Evolutionary conservation across 2,113 vertebrate species (phyloP).

Genomic region (Apodemus sylvaticus): DNA sequence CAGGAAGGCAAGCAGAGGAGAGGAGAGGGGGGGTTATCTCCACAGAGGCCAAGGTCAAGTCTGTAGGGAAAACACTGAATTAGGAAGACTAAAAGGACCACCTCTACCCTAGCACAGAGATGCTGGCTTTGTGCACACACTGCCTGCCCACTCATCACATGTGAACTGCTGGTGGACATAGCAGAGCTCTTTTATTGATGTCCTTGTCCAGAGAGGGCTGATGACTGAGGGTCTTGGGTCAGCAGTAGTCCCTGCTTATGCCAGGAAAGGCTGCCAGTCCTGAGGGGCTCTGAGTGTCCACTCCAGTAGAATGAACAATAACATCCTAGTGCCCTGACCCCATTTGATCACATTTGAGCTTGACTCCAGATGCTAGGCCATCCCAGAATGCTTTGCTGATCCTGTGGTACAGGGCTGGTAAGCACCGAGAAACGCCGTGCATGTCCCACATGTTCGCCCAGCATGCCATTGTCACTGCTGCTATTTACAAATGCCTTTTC

Average conservation of each 20-base stretch:
- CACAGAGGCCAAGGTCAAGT: neutral
- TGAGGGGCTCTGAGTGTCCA: neutral
- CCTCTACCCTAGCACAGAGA: rapidly evolving
- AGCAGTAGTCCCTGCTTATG: neutral
- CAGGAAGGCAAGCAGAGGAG: no score
- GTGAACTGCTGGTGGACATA: neutral
- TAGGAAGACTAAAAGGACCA: no score
- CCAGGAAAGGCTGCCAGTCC: neutral
- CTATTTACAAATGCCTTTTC: neutral
- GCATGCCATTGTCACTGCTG: neutral
- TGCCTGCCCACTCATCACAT: neutral
- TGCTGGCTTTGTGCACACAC: rapidly evolving
- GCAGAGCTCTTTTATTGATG: neutral
- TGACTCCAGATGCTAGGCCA: neutral
- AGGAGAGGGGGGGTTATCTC: neutral
- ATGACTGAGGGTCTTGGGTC: neutral
- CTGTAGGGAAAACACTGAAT: neutral
- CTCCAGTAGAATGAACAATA: neutral
- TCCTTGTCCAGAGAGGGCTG: neutral
- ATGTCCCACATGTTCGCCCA: neutral
- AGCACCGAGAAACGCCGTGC: neutral
- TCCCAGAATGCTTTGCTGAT: neutral
- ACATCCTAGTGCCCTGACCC: neutral
- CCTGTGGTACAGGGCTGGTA: neutral
- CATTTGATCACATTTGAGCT: neutral